Evolutionary conservation across 2,113 vertebrate species (phyloP).

Genomic region (Prolemur simus): DNA sequence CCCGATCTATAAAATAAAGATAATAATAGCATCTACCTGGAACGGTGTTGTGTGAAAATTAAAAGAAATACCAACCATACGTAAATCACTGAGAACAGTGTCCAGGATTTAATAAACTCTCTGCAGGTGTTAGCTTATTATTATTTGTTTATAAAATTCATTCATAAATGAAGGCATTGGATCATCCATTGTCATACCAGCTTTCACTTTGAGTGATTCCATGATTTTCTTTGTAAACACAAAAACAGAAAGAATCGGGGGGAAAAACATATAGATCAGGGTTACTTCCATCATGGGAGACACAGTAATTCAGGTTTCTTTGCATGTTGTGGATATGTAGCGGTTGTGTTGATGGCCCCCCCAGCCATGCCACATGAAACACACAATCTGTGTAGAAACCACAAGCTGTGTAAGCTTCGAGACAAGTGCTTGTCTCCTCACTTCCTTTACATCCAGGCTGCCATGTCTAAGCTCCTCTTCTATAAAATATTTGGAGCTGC

Average conservation of each 20-base stretch:
- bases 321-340: neutral
- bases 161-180: neutral
- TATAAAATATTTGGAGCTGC: neutral
- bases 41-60: neutral
- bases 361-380: neutral
- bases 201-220: neutral
- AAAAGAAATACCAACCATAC: neutral
- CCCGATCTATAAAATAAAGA: neutral
- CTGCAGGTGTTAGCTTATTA: neutral
- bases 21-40: neutral
- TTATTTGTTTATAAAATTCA: neutral
- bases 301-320: neutral
- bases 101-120: neutral
- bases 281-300: neutral
- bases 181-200: neutral
- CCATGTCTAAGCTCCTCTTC: neutral
- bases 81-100: neutral
- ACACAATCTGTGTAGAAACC: neutral
- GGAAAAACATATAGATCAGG: neutral
- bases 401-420: neutral
- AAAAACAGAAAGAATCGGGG: neutral
- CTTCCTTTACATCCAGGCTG: neutral
- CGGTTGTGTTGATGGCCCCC: neutral
- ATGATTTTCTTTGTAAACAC: neutral
- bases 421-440: neutral